Percentiles rank a stretch among this genome's conserved stretches.
These are phyloP conservation scores for Desmophyllum pertusum DNA, from an alignment of 92 coral and sea anemone species.

Conservation along the genomic window DNA sequence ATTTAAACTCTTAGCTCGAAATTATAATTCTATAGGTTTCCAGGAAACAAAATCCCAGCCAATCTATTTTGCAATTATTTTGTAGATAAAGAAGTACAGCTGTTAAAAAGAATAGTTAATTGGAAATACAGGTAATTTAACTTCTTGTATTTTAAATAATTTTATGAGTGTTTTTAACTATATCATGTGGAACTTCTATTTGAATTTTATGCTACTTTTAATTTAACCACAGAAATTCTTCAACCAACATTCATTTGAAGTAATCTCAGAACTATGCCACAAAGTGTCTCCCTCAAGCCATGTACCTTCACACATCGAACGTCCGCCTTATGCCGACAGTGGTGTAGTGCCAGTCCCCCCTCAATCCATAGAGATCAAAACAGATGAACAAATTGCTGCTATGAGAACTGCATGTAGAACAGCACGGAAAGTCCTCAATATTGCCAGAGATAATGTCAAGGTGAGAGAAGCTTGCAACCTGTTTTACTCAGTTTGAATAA, in stretches of 20 bases:
- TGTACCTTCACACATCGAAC: constrained; percentile 67
- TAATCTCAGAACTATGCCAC: constrained; percentile 46
- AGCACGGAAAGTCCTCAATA: constrained; percentile 78
- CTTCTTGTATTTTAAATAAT: background rate
- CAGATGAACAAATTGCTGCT: constrained; percentile 72
- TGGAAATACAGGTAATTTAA: constrained; percentile 13
- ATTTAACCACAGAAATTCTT: constrained; percentile 29
- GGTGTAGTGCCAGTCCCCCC: constrained; percentile 79
- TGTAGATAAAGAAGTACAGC: constrained; percentile 10
- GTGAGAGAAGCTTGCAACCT: constrained; percentile 36
- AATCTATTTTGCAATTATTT: too few species aligned
- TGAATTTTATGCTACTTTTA: background rate
- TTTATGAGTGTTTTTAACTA: background rate
- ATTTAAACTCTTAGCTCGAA: too few species aligned
- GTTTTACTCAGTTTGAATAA: too few species aligned
- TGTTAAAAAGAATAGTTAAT: background rate
- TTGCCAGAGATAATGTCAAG: constrained; percentile 77
- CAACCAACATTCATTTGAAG: constrained; percentile 40
- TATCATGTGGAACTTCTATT: background rate
- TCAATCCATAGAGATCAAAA: constrained; percentile 74
- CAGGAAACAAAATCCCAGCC: too few species aligned
- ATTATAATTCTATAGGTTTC: too few species aligned
- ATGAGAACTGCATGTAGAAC: constrained; percentile 81
- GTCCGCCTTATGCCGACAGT: constrained; percentile 79
- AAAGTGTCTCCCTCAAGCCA: constrained; percentile 47